Percentiles rank a stretch among this genome's conserved stretches.
These are phyloP conservation scores for Ethmia dodecea DNA, from an alignment of 2,888 invertebrate species.

Conservation along the genomic window DNA sequence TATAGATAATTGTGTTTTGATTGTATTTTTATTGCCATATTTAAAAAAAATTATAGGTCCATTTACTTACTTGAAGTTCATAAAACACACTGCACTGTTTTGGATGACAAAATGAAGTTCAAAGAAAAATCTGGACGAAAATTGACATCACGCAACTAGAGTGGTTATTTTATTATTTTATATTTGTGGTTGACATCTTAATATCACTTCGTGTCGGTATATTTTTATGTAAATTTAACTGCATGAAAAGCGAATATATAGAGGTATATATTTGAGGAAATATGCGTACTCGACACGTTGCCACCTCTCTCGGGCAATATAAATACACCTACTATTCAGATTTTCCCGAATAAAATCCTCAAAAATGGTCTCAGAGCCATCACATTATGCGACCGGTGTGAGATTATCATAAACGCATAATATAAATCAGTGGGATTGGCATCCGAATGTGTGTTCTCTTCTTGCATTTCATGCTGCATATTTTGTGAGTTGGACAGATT, in stretches of 20 bases:
- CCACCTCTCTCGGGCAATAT: constrained; percentile 28
- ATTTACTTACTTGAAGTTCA: too few relatives aligned
- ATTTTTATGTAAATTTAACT: constrained; percentile 8
- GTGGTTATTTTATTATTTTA: too few relatives aligned
- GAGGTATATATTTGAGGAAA: constrained; percentile 14
- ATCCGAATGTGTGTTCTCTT: constrained; percentile 21
- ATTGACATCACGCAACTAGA: too few relatives aligned
- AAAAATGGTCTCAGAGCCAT: constrained; percentile 47
- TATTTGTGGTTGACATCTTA: too few relatives aligned
- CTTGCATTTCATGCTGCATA: not conserved
- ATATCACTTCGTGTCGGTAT: too few relatives aligned
- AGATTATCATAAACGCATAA: constrained; percentile 68
- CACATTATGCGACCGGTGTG: constrained; percentile 63
- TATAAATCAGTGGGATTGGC: constrained; percentile 30
- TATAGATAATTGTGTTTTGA: too few relatives aligned
- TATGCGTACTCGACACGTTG: constrained; percentile 21
- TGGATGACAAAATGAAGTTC: too few relatives aligned
- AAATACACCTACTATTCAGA: constrained; percentile 45
- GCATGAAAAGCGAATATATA: constrained; percentile 4
- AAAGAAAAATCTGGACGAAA: too few relatives aligned
- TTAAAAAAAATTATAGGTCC: too few relatives aligned
- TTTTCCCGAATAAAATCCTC: constrained; percentile 53
- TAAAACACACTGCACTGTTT: too few relatives aligned
- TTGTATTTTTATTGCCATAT: too few relatives aligned
- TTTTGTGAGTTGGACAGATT: not conserved